Evolutionary conservation across 2,888 invertebrate species (phyloP).

Genomic region (Heliconius ismenius): DNA sequence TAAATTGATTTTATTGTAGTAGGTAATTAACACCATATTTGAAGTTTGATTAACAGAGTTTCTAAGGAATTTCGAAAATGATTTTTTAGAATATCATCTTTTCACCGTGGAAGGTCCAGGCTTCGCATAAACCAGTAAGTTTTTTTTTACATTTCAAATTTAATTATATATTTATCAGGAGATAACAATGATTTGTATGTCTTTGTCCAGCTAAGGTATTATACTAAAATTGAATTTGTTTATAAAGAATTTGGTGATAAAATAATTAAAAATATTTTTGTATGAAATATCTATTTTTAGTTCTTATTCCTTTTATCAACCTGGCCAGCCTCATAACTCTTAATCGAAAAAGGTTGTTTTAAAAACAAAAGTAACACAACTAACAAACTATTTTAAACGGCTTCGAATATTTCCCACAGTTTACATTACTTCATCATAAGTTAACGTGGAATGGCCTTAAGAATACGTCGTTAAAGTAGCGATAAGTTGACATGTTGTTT

Average conservation of each 20-base stretch:
- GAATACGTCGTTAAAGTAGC: conserved; percentile 39
- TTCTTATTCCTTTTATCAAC: not conserved
- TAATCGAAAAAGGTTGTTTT: not conserved
- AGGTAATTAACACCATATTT: not conserved
- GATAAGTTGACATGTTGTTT: conserved; percentile 41
- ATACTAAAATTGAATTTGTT: not conserved
- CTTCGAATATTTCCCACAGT: conserved; percentile 33
- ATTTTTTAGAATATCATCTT: not conserved
- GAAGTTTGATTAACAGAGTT: not conserved
- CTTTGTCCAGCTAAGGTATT: not conserved
- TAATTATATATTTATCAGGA: not conserved
- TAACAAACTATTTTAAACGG: conserved; percentile 4
- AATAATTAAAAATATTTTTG: not conserved
- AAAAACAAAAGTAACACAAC: not conserved
- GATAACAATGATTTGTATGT: not conserved
- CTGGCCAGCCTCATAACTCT: not conserved
- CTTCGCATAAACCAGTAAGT: not conserved
- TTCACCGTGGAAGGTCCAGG: not conserved
- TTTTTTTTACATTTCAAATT: not conserved
- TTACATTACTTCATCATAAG: conserved; percentile 34
- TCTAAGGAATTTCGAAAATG: not conserved
- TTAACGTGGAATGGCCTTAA: conserved; percentile 25
- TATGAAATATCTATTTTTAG: not conserved
- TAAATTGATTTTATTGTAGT: conserved; percentile 8
- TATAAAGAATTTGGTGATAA: not conserved